phyloP scores from a whole-genome alignment of 2,888 invertebrate species.

The Phalera bucephala region DNA sequence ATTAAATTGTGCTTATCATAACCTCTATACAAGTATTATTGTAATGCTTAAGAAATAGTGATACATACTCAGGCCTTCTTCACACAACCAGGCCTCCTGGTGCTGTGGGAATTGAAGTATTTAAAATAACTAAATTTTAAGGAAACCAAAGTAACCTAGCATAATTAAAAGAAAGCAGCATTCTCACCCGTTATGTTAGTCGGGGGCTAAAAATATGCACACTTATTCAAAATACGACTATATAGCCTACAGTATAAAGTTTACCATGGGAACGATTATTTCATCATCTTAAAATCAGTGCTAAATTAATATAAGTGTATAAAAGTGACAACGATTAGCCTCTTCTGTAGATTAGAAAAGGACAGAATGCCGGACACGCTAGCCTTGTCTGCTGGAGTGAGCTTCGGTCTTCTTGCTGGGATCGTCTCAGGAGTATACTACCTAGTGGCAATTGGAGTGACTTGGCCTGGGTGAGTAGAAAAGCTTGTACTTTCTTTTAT shows the following conservation, averaged over 20 bases:
- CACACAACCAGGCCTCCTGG: no score
- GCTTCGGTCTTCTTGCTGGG: constrained; percentile 86
- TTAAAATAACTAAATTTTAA: no score
- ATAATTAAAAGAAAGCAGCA: no score
- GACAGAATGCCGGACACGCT: constrained; percentile 80
- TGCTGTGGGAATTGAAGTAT: no score
- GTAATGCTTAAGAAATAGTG: no score
- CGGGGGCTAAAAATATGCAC: constrained; percentile 1
- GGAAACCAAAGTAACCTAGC: no score
- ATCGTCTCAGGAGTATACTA: constrained; percentile 87
- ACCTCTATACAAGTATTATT: no score
- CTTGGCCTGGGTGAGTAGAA: constrained; percentile 79
- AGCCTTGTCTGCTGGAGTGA: constrained; percentile 83
- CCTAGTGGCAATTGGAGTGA: constrained; percentile 79
- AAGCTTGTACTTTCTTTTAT: no score
- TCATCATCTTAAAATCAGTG: constrained; percentile 6
- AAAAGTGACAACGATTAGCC: constrained; percentile 13
- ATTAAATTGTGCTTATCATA: no score
- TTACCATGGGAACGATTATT: not conserved
- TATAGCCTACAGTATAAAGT: not conserved
- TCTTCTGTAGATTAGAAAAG: constrained; percentile 8
- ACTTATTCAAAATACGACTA: not conserved
- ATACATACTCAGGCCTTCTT: no score
- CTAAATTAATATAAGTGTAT: constrained; percentile 8
- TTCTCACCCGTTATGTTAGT: no score